Evolutionary conservation across 2,113 vertebrate species (phyloP).

Genomic region (Cryptotis parvus): DNA sequence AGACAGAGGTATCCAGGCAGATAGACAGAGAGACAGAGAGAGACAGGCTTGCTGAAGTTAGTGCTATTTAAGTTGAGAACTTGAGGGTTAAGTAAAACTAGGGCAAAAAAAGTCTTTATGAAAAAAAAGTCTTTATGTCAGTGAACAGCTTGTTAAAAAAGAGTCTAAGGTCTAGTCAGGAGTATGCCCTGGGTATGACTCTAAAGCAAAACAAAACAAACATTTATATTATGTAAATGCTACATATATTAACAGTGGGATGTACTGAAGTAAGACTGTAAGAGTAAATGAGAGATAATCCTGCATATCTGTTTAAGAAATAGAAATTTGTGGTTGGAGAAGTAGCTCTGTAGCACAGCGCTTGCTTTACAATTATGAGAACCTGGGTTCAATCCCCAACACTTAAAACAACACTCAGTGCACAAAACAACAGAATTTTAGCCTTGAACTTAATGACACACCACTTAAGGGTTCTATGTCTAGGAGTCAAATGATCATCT

Average conservation of each 20-base stretch:
- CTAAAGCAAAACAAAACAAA: too few species aligned
- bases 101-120: neutral
- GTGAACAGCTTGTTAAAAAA: constrained; percentile 1
- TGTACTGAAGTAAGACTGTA: neutral
- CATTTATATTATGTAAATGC: neutral
- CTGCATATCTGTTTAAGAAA: neutral
- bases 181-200: too few species aligned
- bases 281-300: neutral
- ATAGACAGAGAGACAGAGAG: too few species aligned
- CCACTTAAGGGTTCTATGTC: constrained; percentile 22
- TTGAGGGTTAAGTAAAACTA: neutral
- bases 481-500: neutral
- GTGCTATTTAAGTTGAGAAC: neutral
- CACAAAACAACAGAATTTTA: neutral
- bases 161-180: neutral
- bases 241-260: neutral
- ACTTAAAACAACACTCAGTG: too few species aligned
- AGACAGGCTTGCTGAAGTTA: neutral
- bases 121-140: neutral
- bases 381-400: too few species aligned
- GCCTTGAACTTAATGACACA: neutral
- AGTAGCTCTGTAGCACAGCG: too few species aligned
- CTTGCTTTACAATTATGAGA: too few species aligned
- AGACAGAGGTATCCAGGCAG: too few species aligned
- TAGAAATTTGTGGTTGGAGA: neutral